These are phyloP conservation scores for Euleptes europaea DNA, from an alignment of 2,113 vertebrate genomes.

Conservation along the genomic window DNA sequence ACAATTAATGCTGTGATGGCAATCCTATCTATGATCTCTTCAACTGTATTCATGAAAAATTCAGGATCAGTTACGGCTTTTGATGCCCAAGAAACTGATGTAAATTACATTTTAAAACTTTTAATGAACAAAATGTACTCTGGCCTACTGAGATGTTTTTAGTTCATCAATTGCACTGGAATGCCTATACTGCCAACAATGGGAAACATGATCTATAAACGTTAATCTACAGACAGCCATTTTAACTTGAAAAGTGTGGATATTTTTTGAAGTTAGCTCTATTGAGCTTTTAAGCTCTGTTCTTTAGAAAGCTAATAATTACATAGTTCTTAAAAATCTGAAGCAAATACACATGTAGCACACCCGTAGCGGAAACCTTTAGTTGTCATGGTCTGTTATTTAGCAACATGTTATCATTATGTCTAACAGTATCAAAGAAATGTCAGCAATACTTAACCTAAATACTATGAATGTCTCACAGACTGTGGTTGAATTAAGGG, in stretches of 20 bases:
- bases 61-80: neutral
- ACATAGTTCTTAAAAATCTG: constrained; percentile 46
- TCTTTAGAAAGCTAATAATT: constrained; percentile 57
- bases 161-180: constrained; percentile 4
- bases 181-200: neutral
- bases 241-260: neutral
- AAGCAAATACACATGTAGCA: constrained; percentile 37
- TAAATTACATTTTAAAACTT: too few species aligned
- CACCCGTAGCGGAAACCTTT: constrained; percentile 68
- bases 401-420: constrained; percentile 79
- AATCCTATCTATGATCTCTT: neutral
- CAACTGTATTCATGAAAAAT: neutral
- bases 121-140: neutral
- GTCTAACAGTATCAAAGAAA: constrained; percentile 74
- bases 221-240: neutral
- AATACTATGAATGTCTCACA: constrained; percentile 76
- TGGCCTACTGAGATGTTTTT: neutral
- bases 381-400: constrained; percentile 70
- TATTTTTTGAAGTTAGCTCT: constrained; percentile 17
- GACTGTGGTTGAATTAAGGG: constrained; percentile 68
- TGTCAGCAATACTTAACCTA: constrained; percentile 79
- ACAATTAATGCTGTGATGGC: neutral
- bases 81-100: neutral
- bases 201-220: neutral
- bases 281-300: constrained; percentile 16